Evolutionary conservation across 2,113 vertebrate species (phyloP), one percentile per base, ranked within the genome.

Genomic region (Mobula hypostoma): DNA sequence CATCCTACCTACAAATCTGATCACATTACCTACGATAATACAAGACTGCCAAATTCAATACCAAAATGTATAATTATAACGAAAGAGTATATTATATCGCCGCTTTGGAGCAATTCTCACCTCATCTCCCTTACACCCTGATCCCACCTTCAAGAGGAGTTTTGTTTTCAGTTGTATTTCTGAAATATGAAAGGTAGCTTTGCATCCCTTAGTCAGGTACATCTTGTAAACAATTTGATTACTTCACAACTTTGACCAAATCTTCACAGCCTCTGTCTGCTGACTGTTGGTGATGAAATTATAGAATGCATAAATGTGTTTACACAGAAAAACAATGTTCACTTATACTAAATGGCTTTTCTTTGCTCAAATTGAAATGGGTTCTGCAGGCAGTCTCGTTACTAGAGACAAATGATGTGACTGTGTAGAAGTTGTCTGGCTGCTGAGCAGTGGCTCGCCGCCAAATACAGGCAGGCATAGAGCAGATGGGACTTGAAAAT

Each of bases 401-500:
- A 93, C 91, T 36, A 76, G 85, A 93, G 91, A 93, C 70, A 93
- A 93, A 93, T 93, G 91, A 76, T 93, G 91, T 93, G 91, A 56
- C 91, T 93, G 91, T 72, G 91, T 74, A 40, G 72, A 93, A 93
- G 91, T 93, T 76, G 94, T 94, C 95, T 96, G 94, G 95, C 95
- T 96, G 96, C 96, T 96, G 96, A 96, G 96, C 96, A 19, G 94
- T 97, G 97, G 97, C 97, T 95, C 14, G 0, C 83, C 90, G 97
- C 97, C 97, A 97, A 95, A 96, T 95, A 82, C 96, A 97, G 96
- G 97, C 96, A 95, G 95, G 96, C 97, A 95, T 95, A 96, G 96
- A 97, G 97, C 97, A 98, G 97, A 97, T 97, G 97, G 97, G 96
- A 97, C 97, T 97, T 97, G 97, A 97, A 97, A 97, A 96, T 96